Base-by-base conservation (phyloP, 2,797 vertebrate species). In the Diceros bicornis region DNA sequence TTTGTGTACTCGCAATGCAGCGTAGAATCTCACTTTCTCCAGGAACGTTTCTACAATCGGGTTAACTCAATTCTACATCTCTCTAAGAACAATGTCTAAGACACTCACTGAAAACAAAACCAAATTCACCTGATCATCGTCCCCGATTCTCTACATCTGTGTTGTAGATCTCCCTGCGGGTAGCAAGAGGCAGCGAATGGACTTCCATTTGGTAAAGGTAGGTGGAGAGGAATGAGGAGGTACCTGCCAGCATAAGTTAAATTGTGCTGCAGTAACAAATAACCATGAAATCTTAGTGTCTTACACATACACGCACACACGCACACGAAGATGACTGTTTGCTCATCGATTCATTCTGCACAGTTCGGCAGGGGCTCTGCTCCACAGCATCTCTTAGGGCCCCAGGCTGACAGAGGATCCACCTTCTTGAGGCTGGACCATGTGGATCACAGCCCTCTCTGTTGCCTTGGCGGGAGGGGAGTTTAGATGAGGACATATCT, bases 221-320 rank as follows among this genome's bases (percentile, higher is more conserved):
- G 29, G 23, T 13, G 13, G n/a, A 0, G 10, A 29, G 17, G 7
- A 16, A 2, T 2, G 37, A 7, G 21, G 14, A 0, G 0, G 1
- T 0, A 13, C 62, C 23, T 5, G 13, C 23, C 21, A 9, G 34
- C 79, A 0, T 1, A 0, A 3, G 20, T 18, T 7, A 27, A 37
- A 2, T 6, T 7, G 37, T 64, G 66, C 32, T 3, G 4, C 4
- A 2, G 23, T 5, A 2, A 41, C 17, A 4, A 0, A 3, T 0
- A 12, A 0, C 17, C 4, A 3, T 25, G 10, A 9, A 4, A 18
- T 37, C 47, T 1, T 8, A 6, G 7, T 25, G 20, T 20, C 32
- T 37, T 6, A 4, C 6, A 9, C 66, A 7, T 12, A 3, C 32
- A 13, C 41, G 2, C 0, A 74, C 10, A 4, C 6, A 9, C 66